These are phyloP conservation scores for Calycopis cecrops DNA, from an alignment of 1,140 invertebrate genomes.

Conservation along the genomic window DNA sequence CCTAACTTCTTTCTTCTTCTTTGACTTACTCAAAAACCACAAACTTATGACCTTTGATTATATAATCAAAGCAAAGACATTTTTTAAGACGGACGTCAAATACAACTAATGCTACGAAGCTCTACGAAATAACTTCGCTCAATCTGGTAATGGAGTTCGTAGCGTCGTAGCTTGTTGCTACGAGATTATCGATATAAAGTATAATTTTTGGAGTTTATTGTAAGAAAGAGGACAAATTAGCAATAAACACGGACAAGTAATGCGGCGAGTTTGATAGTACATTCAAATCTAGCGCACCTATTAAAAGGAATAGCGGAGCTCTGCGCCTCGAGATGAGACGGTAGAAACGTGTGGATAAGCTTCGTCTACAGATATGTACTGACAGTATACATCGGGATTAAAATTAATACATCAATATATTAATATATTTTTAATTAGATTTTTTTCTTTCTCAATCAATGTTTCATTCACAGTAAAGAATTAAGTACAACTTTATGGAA, in stretches of 20 bases:
- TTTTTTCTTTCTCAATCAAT: background rate
- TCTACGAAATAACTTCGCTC: background rate
- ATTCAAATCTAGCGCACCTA: slow-evolving; percentile 66
- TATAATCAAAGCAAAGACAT: too few species aligned
- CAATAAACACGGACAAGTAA: slow-evolving; percentile 62
- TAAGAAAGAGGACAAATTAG: slow-evolving; percentile 65
- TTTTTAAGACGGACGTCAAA: too few species aligned
- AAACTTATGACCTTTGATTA: too few species aligned
- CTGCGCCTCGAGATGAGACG: slow-evolving; percentile 54
- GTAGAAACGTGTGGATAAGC: slow-evolving; percentile 29
- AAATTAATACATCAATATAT: too few species aligned
- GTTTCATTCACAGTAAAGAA: too few species aligned
- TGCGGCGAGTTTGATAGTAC: slow-evolving; percentile 67
- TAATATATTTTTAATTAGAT: background rate
- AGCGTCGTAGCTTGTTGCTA: slow-evolving; percentile 38
- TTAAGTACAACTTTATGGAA: too few species aligned
- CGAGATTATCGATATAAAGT: slow-evolving; percentile 35
- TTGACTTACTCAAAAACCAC: too few species aligned
- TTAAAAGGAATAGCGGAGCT: slow-evolving; percentile 62
- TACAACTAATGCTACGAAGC: too few species aligned
- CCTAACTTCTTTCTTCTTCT: too few species aligned
- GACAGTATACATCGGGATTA: too few species aligned
- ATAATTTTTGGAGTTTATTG: slow-evolving; percentile 48
- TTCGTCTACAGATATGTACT: background rate
- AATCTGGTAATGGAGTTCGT: slow-evolving; percentile 19